Conservation (phyloP, 2,797 vertebrate genomes). For the Sebastes oblongus region DNA sequence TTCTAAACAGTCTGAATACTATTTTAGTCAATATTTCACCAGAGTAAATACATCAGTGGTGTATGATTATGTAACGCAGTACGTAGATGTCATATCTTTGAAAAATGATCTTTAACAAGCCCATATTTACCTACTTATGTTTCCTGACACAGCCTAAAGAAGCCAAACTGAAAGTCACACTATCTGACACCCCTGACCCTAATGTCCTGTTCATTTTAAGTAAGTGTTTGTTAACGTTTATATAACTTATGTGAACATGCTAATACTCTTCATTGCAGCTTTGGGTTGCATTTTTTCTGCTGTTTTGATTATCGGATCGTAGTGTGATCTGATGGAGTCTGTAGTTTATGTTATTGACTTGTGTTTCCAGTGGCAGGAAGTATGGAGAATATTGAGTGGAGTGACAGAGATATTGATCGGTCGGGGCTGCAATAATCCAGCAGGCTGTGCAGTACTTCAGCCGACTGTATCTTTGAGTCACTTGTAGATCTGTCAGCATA, state of each 20-base stretch:
- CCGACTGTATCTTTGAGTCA: constrained; percentile 9
- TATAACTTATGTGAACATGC: neutral
- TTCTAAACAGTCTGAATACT: neutral
- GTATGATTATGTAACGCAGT: neutral
- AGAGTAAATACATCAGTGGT: neutral
- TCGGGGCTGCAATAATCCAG: constrained; percentile 41
- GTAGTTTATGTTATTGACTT: constrained; percentile 23
- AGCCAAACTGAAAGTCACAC: neutral
- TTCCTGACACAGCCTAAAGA: neutral
- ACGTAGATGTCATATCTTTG: neutral
- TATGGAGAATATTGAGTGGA: constrained; percentile 35
- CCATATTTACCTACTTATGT: neutral
- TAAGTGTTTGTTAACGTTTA: too few relatives aligned
- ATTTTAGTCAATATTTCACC: constrained; percentile 2
- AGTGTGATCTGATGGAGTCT: constrained; percentile 7
- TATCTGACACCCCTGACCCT: neutral
- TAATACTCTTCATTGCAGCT: neutral
- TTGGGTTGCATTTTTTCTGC: neutral
- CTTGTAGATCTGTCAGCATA: neutral
- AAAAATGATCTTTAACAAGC: neutral
- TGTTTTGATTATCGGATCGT: neutral
- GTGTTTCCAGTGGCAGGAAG: constrained; percentile 34
- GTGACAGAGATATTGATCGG: constrained; percentile 55
- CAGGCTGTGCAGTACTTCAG: constrained; percentile 13
- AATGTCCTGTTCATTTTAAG: too few relatives aligned